Conservation (phyloP, 1,140 invertebrate genomes). For the Globodera ellingtonae region DNA sequence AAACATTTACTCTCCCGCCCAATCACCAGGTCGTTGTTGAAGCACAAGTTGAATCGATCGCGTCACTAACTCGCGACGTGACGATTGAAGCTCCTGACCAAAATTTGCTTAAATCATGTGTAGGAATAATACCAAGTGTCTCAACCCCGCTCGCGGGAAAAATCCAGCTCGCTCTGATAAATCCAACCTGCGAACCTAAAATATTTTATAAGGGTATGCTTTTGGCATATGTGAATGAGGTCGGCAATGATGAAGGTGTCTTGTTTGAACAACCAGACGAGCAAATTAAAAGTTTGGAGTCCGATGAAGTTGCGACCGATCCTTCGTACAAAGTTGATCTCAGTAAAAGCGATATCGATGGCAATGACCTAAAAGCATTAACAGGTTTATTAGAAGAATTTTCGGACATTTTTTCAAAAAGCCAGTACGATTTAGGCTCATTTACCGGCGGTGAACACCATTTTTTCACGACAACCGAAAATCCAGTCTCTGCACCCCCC, state of each 20-base stretch:
- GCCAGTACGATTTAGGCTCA: constrained; percentile 9
- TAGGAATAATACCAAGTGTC: too few species aligned
- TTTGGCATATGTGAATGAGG: constrained; percentile 2
- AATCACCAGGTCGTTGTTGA: too few species aligned
- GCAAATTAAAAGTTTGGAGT: background rate
- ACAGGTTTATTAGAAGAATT: constrained; percentile 6
- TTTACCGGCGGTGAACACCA: background rate
- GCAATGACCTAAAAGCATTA: background rate
- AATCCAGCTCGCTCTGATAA: too few species aligned
- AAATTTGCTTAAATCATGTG: too few species aligned
- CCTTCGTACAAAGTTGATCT: background rate
- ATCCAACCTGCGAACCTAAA: too few species aligned
- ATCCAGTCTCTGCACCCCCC: background rate
- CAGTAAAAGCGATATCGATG: background rate
- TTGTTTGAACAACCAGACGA: background rate
- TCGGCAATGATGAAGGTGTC: background rate
- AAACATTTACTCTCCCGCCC: too few species aligned
- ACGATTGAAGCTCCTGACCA: too few species aligned
- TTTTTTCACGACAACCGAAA: constrained; percentile 3
- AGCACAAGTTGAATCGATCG: too few species aligned
- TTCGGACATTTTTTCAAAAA: constrained; percentile 3
- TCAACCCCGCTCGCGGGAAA: too few species aligned
- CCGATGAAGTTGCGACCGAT: background rate
- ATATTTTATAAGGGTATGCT: background rate
- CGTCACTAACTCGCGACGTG: too few species aligned